Evolutionary conservation across 37 sponge, comb jelly and placozoan species (phyloP).

Genomic region (Spongia lamella): DNA sequence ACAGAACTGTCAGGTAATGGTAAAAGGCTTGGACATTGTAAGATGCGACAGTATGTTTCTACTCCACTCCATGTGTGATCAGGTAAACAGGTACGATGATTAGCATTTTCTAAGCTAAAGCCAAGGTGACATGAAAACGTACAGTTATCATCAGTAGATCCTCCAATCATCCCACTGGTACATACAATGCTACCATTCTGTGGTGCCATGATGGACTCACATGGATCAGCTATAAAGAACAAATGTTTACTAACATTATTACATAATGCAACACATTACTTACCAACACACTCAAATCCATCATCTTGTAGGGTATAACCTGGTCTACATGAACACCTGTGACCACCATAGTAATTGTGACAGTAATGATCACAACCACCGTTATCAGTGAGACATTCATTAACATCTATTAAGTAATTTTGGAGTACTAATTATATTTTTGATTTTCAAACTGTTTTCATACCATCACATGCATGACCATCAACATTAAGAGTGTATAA

Average conservation of each 20-base stretch:
- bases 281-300: slow-evolving; percentile 9
- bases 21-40: neutral
- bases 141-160: slow-evolving; percentile 14
- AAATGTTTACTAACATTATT: too few species aligned
- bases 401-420: neutral
- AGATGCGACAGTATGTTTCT: neutral
- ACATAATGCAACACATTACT: neutral
- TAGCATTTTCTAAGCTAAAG: neutral
- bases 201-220: slow-evolving; percentile 10
- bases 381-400: slow-evolving; percentile 18
- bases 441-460: too few species aligned
- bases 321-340: slow-evolving; percentile 3
- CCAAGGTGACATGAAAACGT: slow-evolving; percentile 13
- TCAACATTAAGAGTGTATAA: too few species aligned
- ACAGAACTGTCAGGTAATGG: neutral
- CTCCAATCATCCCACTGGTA: slow-evolving; percentile 6
- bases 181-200: slow-evolving; percentile 10
- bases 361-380: slow-evolving; percentile 5
- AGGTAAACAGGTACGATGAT: slow-evolving; percentile 1
- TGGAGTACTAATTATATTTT: too few species aligned
- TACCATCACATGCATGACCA: too few species aligned
- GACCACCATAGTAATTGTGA: slow-evolving; percentile 1
- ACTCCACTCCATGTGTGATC: slow-evolving; percentile 12
- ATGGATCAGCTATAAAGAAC: neutral
- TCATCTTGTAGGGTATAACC: slow-evolving; percentile 9